These are phyloP conservation scores for Elysia crispata DNA, from an alignment of 2,888 invertebrate genomes.

Conservation along the genomic window DNA sequence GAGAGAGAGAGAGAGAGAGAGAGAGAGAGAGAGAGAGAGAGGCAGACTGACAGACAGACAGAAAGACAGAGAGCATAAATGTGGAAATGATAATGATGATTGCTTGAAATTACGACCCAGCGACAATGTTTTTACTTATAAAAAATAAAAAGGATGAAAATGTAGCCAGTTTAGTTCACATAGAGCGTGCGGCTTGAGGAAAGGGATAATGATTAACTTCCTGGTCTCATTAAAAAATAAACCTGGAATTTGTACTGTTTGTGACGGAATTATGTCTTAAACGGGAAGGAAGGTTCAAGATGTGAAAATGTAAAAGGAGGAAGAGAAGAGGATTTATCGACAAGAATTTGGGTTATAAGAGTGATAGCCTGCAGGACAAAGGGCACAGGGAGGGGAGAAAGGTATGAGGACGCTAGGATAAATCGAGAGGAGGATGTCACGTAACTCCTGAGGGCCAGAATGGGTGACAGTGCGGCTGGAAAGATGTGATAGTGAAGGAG, in stretches of 20 bases:
- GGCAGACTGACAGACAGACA: constrained; percentile 16
- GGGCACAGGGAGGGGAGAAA: too few relatives aligned
- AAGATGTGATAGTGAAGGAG: too few relatives aligned
- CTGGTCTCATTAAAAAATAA: background rate
- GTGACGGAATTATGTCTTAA: too few relatives aligned
- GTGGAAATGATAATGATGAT: constrained; percentile 7
- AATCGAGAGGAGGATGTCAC: too few relatives aligned
- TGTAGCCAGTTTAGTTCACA: too few relatives aligned
- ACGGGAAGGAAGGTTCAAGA: background rate
- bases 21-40: constrained; percentile 12
- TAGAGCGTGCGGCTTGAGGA: background rate
- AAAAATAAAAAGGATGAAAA: too few relatives aligned
- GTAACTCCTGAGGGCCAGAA: too few relatives aligned
- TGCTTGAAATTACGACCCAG: too few relatives aligned
- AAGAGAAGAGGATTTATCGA: background rate
- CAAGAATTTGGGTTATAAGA: background rate
- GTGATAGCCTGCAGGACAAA: background rate
- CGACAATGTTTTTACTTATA: too few relatives aligned
- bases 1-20: constrained; percentile 17
- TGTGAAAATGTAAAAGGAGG: background rate
- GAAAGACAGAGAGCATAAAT: constrained; percentile 15
- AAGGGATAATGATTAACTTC: background rate
- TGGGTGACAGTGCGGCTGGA: too few relatives aligned
- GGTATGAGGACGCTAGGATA: too few relatives aligned
- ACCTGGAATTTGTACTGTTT: too few relatives aligned